Conservation (phyloP, 2,888 invertebrate species). For the Salticus scenicus region DNA sequence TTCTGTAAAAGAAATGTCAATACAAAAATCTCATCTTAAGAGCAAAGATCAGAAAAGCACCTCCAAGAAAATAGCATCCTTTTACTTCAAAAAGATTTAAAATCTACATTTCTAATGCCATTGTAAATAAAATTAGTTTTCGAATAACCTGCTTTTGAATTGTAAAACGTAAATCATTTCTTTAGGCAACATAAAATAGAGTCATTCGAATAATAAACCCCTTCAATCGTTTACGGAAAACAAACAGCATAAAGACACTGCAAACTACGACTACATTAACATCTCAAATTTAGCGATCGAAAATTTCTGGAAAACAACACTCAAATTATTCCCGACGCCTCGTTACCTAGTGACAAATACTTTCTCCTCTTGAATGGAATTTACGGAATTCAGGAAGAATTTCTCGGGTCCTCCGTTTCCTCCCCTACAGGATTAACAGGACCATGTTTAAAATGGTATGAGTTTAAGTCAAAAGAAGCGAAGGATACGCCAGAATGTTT, state of each 20-base stretch:
- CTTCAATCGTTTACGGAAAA: not conserved
- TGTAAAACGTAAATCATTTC: no score
- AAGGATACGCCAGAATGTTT: conserved; percentile 3
- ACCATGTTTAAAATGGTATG: conserved; percentile 15
- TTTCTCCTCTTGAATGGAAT: conserved; percentile 26
- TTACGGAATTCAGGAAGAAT: conserved; percentile 42
- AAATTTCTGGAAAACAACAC: not conserved
- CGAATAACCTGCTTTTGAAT: no score
- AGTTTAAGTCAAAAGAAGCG: conserved; percentile 13
- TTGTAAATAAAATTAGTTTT: no score
- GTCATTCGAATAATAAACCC: not conserved
- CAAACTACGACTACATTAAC: not conserved
- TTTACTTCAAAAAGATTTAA: no score
- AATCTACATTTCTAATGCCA: no score
- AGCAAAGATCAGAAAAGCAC: no score
- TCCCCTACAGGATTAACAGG: conserved; percentile 25
- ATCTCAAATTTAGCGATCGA: not conserved
- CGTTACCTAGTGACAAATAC: conserved; percentile 55
- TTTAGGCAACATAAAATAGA: no score
- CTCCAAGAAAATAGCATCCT: no score
- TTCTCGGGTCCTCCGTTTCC: conserved; percentile 24
- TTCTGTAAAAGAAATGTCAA: no score
- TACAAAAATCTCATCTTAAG: no score
- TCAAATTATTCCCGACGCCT: conserved; percentile 52
- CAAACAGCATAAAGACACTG: not conserved